Evolutionary conservation across 2,888 invertebrate genomes (phyloP), one percentile per base, ranked within the genome.

Genomic region (Hypena proboscidalis): DNA sequence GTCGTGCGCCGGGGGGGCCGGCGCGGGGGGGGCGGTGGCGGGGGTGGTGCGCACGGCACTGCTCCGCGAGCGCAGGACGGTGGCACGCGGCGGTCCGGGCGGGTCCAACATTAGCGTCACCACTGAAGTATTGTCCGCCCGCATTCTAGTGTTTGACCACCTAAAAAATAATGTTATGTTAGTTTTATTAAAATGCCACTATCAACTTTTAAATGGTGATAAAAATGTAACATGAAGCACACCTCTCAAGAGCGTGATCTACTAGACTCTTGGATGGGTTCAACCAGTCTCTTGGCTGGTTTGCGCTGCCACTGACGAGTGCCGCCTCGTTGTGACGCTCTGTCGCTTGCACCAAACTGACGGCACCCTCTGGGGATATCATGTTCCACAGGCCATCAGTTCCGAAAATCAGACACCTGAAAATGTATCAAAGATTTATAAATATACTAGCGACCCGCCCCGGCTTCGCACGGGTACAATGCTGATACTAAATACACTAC

Each of bases 341-440:
- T 0, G 96, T 95, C 26, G 94, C 94, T 64, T 95, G 95, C 1
- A 98, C 97, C 49, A 97, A 93, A 39, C 94, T 93, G 3, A 98
- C 97, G 0, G 98, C 96, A 56, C 95, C 94, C 61, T 95, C 94
- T 0, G 98, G 93, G 1, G 94, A 94, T 53, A 99, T 89, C 94
- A 99, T 98, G 85, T 99, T 99, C 96, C 98, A 99, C 20, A 99
- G 89, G 0, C 99, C 99, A 83, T 99, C 99, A 0, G 98, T 98
- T 38, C 98, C 99, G 70, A 99, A 95, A 58, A 99, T 96, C 25
- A 99, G 91, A 90, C 98, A 99, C 64, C 96, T 93, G 74, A 13
- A 80, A 83, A 7, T 6, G 26, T 9, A 11, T 5, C 20, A 10
- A 9, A 4, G 17, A 17, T 14, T 10, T 7, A 20, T 22, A 10